Conservation (phyloP, 1,140 invertebrate genomes). For the Oncopodura yosiiana region DNA sequence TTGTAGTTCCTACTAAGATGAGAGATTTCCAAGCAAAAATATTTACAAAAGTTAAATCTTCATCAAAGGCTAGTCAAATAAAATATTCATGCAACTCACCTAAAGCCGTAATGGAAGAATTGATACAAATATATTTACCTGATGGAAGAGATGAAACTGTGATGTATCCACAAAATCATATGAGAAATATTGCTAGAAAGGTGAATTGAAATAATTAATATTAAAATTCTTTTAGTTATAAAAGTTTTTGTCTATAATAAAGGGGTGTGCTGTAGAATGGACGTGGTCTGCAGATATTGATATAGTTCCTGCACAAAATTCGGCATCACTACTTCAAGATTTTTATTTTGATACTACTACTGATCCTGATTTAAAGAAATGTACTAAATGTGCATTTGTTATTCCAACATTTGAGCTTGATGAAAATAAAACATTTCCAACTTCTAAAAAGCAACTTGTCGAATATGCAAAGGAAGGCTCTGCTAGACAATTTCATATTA, state of each 20-base stretch:
- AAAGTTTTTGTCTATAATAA: too few species aligned
- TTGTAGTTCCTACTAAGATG: background rate
- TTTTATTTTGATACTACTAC: too few species aligned
- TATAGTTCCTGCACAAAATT: constrained; percentile 61
- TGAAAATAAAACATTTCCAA: constrained; percentile 60
- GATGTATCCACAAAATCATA: constrained; percentile 74
- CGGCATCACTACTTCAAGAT: constrained; percentile 54
- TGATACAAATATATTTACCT: too few species aligned
- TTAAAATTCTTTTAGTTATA: background rate
- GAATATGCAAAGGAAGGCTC: constrained; percentile 59
- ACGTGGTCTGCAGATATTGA: constrained; percentile 74
- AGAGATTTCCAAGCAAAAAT: background rate
- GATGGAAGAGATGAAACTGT: constrained; percentile 51
- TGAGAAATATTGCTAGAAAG: constrained; percentile 70
- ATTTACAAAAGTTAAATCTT: too few species aligned
- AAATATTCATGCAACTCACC: background rate
- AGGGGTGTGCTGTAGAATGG: constrained; percentile 39
- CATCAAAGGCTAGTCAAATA: too few species aligned
- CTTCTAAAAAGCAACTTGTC: constrained; percentile 63
- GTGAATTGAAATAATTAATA: background rate
- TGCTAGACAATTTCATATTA: constrained; percentile 79
- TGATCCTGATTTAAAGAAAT: background rate
- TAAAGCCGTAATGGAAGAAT: background rate
- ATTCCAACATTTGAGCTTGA: constrained; percentile 85
- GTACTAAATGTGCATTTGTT: constrained; percentile 65